A percentile compares a stretch with the other conserved stretches of the same genome.
Evolutionary conservation across 2,888 invertebrate species (phyloP).

Genomic region (Matsumyia berberina): DNA sequence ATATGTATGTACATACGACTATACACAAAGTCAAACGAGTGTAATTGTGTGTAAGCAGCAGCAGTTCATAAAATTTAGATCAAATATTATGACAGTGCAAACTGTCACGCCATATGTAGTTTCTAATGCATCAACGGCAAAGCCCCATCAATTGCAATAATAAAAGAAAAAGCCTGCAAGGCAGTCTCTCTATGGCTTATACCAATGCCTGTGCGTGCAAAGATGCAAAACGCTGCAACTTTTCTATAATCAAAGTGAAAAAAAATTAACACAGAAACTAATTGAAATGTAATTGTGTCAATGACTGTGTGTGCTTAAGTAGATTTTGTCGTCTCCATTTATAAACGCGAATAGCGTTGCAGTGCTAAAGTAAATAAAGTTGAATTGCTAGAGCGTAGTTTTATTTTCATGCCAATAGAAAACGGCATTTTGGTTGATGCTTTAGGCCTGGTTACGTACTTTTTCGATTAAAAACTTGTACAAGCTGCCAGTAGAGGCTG

Average conservation of each 20-base stretch:
- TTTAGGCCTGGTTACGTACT: no score
- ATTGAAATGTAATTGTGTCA: constrained; percentile 77
- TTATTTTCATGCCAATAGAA: no score
- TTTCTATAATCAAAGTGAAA: constrained; percentile 32
- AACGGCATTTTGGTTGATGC: no score
- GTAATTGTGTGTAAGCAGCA: constrained; percentile 7
- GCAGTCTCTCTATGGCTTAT: constrained; percentile 28
- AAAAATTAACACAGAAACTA: constrained; percentile 64
- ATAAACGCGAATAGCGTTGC: background rate
- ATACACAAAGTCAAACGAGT: constrained; percentile 23
- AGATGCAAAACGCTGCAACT: constrained; percentile 33
- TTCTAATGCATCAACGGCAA: constrained; percentile 12
- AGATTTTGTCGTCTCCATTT: constrained; percentile 53
- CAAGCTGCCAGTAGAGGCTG: no score
- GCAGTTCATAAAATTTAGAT: constrained; percentile 41
- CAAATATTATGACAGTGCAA: constrained; percentile 52
- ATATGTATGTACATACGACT: background rate
- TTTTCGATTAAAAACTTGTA: no score
- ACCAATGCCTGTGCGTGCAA: constrained; percentile 14
- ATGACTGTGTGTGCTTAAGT: constrained; percentile 70
- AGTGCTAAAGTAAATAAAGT: background rate
- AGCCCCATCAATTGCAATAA: constrained; percentile 2
- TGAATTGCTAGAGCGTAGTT: background rate
- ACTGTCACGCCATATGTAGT: constrained; percentile 12
- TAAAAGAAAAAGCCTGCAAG: constrained; percentile 27